Conservation (phyloP, 1,140 invertebrate species). For the Drosophila suzukii region DNA sequence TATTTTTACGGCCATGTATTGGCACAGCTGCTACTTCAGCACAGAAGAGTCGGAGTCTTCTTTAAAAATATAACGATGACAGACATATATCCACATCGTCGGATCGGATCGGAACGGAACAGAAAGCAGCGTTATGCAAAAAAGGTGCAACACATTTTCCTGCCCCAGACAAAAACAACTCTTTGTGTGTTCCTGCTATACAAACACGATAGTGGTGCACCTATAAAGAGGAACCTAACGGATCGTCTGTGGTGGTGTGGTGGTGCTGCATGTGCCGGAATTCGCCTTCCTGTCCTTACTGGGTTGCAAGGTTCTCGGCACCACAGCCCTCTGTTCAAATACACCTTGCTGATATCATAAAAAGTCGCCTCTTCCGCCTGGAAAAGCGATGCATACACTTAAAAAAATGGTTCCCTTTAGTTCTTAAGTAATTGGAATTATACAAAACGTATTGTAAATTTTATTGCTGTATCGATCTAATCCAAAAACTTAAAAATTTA, state of each 20-base stretch:
- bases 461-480: too few species aligned
- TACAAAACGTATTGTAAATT: too few species aligned
- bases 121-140: conserved; percentile 67
- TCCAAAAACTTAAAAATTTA: too few species aligned
- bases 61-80: conserved; percentile 28
- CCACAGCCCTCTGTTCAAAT: conserved; percentile 63
- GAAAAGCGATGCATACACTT: conserved; percentile 60
- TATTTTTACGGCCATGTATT: conserved; percentile 47
- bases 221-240: conserved; percentile 53
- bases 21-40: conserved; percentile 66
- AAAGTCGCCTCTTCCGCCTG: conserved; percentile 51
- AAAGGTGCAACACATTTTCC: conserved; percentile 78
- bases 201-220: conserved; percentile 41
- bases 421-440: background rate
- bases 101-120: conserved; percentile 37
- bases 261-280: conserved; percentile 54
- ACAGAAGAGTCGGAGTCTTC: conserved; percentile 28
- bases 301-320: conserved; percentile 32
- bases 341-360: conserved; percentile 65
- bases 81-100: conserved; percentile 21
- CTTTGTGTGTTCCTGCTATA: conserved; percentile 72
- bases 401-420: background rate
- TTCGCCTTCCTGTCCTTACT: conserved; percentile 49
- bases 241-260: conserved; percentile 38
- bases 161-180: conserved; percentile 68